Evolutionary conservation across 92 coral and sea anemone species (phyloP).

Genomic region (Phenganax marumi): DNA sequence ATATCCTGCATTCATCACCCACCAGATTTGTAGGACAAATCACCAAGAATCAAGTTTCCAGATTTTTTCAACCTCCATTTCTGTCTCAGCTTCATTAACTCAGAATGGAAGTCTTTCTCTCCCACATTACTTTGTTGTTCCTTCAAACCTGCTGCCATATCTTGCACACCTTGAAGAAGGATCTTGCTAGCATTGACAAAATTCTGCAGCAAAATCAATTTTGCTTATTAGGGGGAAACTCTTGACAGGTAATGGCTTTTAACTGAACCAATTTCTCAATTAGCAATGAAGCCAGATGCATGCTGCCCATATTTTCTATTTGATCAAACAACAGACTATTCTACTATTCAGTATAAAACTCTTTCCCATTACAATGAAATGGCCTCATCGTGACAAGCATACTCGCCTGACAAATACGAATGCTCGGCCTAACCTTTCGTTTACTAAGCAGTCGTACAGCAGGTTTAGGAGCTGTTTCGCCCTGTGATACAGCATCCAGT

Average conservation of each 20-base stretch:
- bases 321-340: too few species aligned
- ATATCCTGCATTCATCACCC: background rate
- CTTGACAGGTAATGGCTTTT: background rate
- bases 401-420: background rate
- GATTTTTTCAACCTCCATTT: slow-evolving; percentile 86
- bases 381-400: background rate
- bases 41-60: slow-evolving; percentile 83
- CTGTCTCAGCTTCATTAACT: slow-evolving; percentile 81
- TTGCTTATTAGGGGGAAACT: background rate
- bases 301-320: too few species aligned
- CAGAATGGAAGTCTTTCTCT: slow-evolving; percentile 81
- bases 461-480: slow-evolving; percentile 75
- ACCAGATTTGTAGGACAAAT: slow-evolving; percentile 93
- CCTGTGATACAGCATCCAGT: slow-evolving; percentile 87
- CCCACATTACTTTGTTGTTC: slow-evolving; percentile 55
- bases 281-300: too few species aligned
- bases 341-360: too few species aligned
- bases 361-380: background rate
- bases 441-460: slow-evolving; percentile 69
- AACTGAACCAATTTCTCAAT: too few species aligned
- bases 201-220: slow-evolving; percentile 44
- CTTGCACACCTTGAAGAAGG: slow-evolving; percentile 76
- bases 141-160: slow-evolving; percentile 86
- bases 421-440: slow-evolving; percentile 62
- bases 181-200: slow-evolving; percentile 80